Percentiles rank a stretch among this genome's conserved stretches.
These are phyloP conservation scores for Bolinopsis microptera DNA, from an alignment of 37 sponge, comb jelly and placozoan genomes.

Conservation along the genomic window DNA sequence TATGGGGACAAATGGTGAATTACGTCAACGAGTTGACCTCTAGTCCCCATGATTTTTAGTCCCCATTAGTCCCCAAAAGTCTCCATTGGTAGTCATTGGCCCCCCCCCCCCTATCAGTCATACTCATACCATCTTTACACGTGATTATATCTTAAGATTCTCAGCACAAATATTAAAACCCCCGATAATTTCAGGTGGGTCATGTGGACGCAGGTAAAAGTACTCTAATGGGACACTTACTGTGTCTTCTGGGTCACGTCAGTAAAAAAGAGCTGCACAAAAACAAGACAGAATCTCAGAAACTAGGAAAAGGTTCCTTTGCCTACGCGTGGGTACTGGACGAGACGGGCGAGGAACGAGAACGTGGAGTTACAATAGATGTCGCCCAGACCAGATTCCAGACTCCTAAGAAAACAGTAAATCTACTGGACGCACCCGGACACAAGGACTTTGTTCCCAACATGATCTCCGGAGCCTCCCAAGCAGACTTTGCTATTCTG, in stretches of 20 bases:
- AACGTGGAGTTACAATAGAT: constrained; percentile 96
- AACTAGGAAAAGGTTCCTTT: constrained; percentile 93
- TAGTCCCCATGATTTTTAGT: too few species aligned
- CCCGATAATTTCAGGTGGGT: constrained; percentile 72
- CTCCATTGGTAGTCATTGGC: too few species aligned
- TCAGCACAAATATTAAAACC: too few species aligned
- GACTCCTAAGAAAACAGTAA: constrained; percentile 73
- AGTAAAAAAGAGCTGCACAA: constrained; percentile 91
- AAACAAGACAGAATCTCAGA: constrained; percentile 69
- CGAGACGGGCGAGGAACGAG: constrained; percentile 94
- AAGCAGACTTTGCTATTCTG: constrained; percentile 95
- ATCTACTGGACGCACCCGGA: constrained; percentile 95
- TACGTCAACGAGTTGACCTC: too few species aligned
- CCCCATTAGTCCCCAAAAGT: too few species aligned
- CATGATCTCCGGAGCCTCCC: constrained; percentile 95
- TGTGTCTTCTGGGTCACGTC: constrained; percentile 84
- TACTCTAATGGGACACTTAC: constrained; percentile 97
- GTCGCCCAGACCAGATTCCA: constrained; percentile 85
- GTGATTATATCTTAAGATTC: too few species aligned
- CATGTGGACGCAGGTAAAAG: constrained; percentile 99
- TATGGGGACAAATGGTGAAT: too few species aligned
- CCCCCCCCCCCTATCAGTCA: too few species aligned
- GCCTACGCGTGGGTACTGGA: constrained; percentile 98
- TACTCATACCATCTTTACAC: too few species aligned
- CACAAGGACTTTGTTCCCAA: constrained; percentile 93